Base-by-base conservation (phyloP, 2,113 vertebrate genomes). In the Oreochromis aureus region DNA sequence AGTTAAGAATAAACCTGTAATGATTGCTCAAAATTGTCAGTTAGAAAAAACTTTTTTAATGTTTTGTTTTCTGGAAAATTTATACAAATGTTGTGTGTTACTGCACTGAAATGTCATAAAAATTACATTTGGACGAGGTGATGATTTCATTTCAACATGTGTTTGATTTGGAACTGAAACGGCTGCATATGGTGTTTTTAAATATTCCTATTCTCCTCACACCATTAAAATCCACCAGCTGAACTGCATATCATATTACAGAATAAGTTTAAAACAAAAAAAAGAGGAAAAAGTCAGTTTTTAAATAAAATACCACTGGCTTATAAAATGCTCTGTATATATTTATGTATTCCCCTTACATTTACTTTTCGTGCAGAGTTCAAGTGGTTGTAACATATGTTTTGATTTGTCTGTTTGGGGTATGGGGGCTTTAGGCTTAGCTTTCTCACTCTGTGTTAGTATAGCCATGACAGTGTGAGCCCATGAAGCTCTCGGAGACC, bases 401-500 rank as follows among this genome's bases (percentile, higher is more conserved):
- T 88, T 90, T 78, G 80, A 18, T 88, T 92, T 88, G 89, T 87
- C 56, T 88, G 90, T 91, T 91, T 89, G 32, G 84, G 39, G 27
- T 19, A n/a, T 13, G 22, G 24, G 32, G 63, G 39, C n/a, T 73
- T 78, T 51, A 83, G 44, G 41, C 83, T 81, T 66, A 71, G 90
- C 83, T 92, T 87, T 90, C 82, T 86, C 81, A 71, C 86, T 69
- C 87, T 79, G 48, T 89, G 86, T 92, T 90, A 85, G 83, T 93
- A 81, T 84, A 89, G 89, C 46, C 80, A 41, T 83, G 87, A 91
- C 89, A 89, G 87, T 90, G 93, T 91, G 89, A 93, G 87, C 89
- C 86, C 88, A 61, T 84, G 73, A 92, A 87, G 91, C 85, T 92
- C 86, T 79, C 19, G 32, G 90, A 92, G 91, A 91, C 86, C 30